phyloP scores from a whole-genome alignment of 2,113 vertebrate species.

The Sinosuthora webbiana region DNA sequence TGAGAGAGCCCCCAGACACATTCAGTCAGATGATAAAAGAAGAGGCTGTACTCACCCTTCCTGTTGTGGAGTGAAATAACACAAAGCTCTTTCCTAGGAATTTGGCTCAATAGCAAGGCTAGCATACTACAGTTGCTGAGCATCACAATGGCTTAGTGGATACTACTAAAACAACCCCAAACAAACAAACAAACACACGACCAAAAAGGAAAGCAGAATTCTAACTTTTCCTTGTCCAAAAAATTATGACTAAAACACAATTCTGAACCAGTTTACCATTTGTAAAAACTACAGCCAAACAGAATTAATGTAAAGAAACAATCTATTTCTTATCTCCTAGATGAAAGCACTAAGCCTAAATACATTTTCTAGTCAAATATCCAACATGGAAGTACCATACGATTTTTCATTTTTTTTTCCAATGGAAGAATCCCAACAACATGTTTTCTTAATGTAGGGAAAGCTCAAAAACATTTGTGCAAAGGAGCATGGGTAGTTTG shows the following conservation, averaged over 20 bases:
- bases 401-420: not conserved
- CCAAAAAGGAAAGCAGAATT: not conserved
- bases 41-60: not conserved
- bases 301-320: not conserved
- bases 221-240: not conserved
- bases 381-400: not conserved
- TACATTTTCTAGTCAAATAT: not conserved
- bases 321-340: not conserved
- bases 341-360: not conserved
- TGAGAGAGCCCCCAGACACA: not conserved
- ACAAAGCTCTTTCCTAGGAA: not conserved
- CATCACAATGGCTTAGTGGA: not conserved
- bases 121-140: not conserved
- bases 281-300: not conserved
- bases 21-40: not conserved
- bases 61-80: not conserved
- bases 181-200: not conserved
- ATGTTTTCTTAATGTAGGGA: not conserved
- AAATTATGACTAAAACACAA: not conserved
- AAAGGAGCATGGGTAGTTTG: not conserved
- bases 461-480: not conserved
- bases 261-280: not conserved
- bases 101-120: not conserved
- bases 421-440: not conserved
- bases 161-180: not conserved